Evolutionary conservation across 1,140 invertebrate species (phyloP).

Genomic region (Delia radicum): DNA sequence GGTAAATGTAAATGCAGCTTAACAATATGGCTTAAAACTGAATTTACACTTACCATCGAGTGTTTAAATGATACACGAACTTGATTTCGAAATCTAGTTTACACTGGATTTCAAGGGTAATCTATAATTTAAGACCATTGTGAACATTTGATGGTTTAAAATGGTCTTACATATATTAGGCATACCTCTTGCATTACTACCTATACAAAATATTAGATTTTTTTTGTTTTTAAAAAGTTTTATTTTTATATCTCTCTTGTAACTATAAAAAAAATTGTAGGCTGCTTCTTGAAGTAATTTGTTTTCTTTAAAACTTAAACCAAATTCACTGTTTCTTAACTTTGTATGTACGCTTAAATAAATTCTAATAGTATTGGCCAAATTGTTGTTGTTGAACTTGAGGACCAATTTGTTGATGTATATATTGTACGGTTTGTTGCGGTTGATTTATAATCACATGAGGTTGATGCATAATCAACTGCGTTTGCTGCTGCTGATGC

Average conservation of each 20-base stretch:
- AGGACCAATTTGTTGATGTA: neutral
- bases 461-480: neutral
- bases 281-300: neutral
- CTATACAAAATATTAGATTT: no score
- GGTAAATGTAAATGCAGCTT: no score
- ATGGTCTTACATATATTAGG: no score
- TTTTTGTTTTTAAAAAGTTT: neutral
- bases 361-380: constrained; percentile 7
- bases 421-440: neutral
- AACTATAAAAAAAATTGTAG: neutral
- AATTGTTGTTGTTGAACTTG: constrained; percentile 4
- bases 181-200: no score
- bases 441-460: neutral
- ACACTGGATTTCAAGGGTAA: no score
- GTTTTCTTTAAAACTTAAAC: neutral
- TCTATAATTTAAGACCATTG: no score
- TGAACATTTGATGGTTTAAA: no score
- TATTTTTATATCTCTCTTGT: neutral
- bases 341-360: neutral
- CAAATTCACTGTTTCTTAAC: neutral
- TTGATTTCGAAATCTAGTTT: no score
- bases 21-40: no score
- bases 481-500: neutral
- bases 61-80: no score
- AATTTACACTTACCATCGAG: no score